Conservation (phyloP, 2,113 vertebrate species). For the Phalacrocorax pelagicus region DNA sequence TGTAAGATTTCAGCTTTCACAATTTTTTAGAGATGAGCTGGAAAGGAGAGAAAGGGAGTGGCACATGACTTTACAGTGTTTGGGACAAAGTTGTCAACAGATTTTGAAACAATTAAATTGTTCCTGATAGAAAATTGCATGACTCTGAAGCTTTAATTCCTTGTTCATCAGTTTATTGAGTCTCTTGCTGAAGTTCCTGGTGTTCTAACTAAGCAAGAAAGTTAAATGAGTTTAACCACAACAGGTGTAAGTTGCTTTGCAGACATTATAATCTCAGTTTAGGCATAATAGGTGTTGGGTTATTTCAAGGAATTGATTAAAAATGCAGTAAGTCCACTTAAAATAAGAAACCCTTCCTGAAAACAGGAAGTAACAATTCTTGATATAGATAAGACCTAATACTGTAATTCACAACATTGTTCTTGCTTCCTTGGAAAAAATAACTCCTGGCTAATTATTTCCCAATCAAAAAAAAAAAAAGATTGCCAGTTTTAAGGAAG, state of each 20-base stretch:
- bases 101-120: conserved; percentile 4
- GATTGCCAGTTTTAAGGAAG: background rate
- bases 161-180: background rate
- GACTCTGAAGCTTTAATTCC: background rate
- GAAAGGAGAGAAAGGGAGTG: background rate
- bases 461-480: background rate
- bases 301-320: background rate
- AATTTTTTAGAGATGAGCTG: background rate
- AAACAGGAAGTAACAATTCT: background rate
- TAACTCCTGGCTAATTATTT: background rate
- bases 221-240: background rate
- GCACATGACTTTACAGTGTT: background rate
- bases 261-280: background rate
- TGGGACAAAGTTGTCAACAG: conserved; percentile 2
- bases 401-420: background rate
- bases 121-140: background rate
- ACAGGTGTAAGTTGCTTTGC: background rate
- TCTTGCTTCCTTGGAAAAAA: background rate
- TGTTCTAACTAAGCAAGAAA: background rate
- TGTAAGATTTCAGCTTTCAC: background rate
- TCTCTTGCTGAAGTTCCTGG: background rate
- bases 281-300: background rate
- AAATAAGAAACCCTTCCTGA: background rate
- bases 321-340: background rate
- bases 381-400: background rate